These are phyloP conservation scores for Hystrix brachyura DNA, from an alignment of 2,113 vertebrate genomes.

Conservation along the genomic window DNA sequence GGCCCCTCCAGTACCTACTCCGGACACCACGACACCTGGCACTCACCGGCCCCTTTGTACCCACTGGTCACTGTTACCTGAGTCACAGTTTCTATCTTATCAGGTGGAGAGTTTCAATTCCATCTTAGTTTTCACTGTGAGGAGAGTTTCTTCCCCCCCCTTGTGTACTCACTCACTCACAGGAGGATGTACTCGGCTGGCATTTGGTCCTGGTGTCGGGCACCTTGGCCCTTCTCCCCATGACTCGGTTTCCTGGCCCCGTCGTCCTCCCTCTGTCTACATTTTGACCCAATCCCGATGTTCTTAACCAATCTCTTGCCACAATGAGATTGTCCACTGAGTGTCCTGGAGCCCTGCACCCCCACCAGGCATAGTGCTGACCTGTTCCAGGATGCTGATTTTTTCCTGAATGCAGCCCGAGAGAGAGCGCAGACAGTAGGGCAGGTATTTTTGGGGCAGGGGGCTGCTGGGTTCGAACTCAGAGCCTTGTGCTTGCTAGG, in stretches of 20 bases:
- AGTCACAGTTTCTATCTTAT: not conserved
- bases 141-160: not conserved
- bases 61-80: not conserved
- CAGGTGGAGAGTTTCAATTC: conserved; percentile 6
- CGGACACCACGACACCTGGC: too few relatives aligned
- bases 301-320: too few relatives aligned
- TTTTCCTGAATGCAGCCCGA: not conserved
- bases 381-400: too few relatives aligned
- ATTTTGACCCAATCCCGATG: too few relatives aligned
- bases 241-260: too few relatives aligned
- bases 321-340: not conserved
- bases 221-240: too few relatives aligned
- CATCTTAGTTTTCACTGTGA: not conserved
- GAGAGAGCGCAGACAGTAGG: not conserved
- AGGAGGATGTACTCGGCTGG: not conserved
- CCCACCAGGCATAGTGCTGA: not conserved
- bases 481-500: too few relatives aligned
- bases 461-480: too few relatives aligned
- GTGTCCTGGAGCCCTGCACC: not conserved
- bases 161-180: not conserved
- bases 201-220: too few relatives aligned
- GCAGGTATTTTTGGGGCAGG: too few relatives aligned
- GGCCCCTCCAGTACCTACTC: too few relatives aligned
- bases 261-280: too few relatives aligned
- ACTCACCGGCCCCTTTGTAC: not conserved